A percentile compares a stretch with the other conserved stretches of the same genome.
Evolutionary conservation across 2,797 vertebrate species (phyloP).

Genomic region (Xenops minutus): DNA sequence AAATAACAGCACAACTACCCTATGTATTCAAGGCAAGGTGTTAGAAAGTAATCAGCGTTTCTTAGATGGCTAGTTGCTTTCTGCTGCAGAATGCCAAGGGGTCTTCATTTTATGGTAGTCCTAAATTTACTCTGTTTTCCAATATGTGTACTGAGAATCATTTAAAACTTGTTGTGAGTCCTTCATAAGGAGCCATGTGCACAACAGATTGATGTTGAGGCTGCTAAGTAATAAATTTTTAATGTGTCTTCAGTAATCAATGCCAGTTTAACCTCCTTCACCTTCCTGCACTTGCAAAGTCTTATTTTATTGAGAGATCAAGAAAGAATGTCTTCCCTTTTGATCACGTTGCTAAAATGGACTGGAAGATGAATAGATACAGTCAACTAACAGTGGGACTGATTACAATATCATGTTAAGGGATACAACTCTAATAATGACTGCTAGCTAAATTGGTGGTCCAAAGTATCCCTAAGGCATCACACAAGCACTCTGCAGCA

Average conservation of each 20-base stretch:
- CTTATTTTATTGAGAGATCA: slow-evolving; percentile 51
- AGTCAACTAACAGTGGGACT: neutral
- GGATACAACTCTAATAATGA: neutral
- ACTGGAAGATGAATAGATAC: neutral
- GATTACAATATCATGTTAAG: neutral
- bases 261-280: slow-evolving; percentile 29
- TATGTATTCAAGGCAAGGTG: neutral
- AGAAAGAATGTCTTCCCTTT: slow-evolving; percentile 40
- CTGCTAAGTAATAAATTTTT: slow-evolving; percentile 43
- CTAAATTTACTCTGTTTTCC: neutral
- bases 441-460: neutral
- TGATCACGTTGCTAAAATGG: neutral
- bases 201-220: neutral
- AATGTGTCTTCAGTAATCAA: slow-evolving; percentile 19
- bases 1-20: neutral
- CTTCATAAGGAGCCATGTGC: neutral
- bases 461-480: neutral
- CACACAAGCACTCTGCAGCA: neutral
- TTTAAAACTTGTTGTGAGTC: neutral
- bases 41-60: neutral
- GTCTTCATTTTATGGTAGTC: neutral
- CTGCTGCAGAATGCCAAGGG: neutral
- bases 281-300: slow-evolving; percentile 1
- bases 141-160: neutral
- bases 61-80: neutral